A percentile compares a stretch with the other conserved stretches of the same genome.
These are phyloP conservation scores for Trimorus sp. DNA, from an alignment of 2,888 invertebrate genomes.

Conservation along the genomic window DNA sequence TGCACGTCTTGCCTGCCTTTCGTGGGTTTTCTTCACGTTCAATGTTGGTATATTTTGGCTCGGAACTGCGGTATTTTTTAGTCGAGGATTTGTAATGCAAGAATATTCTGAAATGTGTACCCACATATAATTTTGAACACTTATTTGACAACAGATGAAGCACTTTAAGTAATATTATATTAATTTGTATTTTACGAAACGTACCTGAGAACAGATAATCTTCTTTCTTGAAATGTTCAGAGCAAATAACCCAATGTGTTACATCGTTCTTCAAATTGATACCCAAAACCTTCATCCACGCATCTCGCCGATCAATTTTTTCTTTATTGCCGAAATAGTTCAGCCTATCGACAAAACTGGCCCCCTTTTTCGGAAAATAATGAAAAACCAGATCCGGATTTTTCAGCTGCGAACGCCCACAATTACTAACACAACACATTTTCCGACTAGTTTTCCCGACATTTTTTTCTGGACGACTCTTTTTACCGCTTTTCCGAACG, in stretches of 20 bases:
- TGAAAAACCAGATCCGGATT: no score
- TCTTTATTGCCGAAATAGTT: constrained; percentile 25
- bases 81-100: neutral
- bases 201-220: constrained; percentile 14
- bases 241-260: neutral
- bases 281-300: constrained; percentile 18
- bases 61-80: constrained; percentile 9
- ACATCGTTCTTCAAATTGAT: constrained; percentile 16
- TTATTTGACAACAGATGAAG: neutral
- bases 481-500: no score
- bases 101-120: constrained; percentile 6
- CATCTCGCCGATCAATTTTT: constrained; percentile 28
- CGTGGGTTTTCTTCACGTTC: neutral
- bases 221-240: constrained; percentile 4
- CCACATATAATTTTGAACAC: neutral
- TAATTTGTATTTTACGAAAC: neutral
- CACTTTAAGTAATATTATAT: neutral
- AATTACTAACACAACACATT: no score
- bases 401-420: no score
- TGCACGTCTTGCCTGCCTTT: constrained; percentile 10
- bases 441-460: no score
- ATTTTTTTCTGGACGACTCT: no score
- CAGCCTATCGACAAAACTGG: constrained; percentile 19
- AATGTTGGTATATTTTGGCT: constrained; percentile 18
- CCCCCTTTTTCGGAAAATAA: constrained; percentile 32